These are phyloP conservation scores for Schizopygopsis malacanthus DNA, from an alignment of 2,797 vertebrate genomes.

Conservation along the genomic window DNA sequence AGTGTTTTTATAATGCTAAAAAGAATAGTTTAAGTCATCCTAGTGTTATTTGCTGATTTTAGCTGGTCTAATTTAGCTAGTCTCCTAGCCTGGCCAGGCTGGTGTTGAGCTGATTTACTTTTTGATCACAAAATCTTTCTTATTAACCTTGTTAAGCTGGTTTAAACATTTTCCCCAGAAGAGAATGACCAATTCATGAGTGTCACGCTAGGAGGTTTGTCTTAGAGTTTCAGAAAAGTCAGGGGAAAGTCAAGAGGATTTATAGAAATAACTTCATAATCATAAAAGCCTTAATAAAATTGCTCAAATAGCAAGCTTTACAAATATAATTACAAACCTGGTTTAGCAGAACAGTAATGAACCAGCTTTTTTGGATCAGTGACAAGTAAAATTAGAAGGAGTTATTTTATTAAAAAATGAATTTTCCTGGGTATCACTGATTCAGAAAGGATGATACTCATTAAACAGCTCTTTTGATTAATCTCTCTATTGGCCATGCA, in stretches of 20 bases:
- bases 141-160: neutral
- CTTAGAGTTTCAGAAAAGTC: constrained; percentile 29
- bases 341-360: constrained; percentile 34
- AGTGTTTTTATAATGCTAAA: neutral
- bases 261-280: constrained; percentile 32
- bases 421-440: constrained; percentile 6
- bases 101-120: neutral
- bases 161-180: neutral
- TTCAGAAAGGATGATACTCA: constrained; percentile 34
- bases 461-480: constrained; percentile 43
- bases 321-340: constrained; percentile 48
- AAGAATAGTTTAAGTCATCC: neutral
- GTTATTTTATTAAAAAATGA: neutral
- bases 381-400: constrained; percentile 42
- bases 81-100: neutral
- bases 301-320: constrained; percentile 29
- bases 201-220: neutral
- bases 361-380: constrained; percentile 23
- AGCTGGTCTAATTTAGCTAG: neutral
- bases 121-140: neutral
- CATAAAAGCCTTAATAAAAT: constrained; percentile 31
- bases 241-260: constrained; percentile 32
- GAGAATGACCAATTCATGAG: constrained; percentile 2
- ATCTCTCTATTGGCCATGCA: constrained; percentile 33
- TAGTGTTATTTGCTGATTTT: neutral